A percentile compares a stretch with the other conserved stretches of the same genome.
These are phyloP conservation scores for Salmo trutta DNA, from an alignment of 2,797 vertebrate genomes.

Conservation along the genomic window DNA sequence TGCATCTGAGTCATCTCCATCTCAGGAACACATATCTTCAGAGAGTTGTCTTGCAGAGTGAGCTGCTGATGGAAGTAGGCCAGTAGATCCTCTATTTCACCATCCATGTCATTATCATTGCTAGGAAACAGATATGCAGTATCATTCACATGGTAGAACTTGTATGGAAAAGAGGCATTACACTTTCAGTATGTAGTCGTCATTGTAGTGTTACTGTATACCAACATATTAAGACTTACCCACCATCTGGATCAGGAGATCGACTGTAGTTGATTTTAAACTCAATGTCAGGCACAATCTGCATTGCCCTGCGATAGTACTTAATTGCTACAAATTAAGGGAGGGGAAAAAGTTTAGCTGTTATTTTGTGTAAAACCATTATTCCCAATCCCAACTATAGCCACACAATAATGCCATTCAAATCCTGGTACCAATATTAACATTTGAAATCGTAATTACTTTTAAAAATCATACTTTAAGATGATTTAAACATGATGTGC, in stretches of 20 bases:
- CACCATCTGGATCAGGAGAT: conserved; percentile 84
- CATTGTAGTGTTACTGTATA: neutral
- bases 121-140: conserved; percentile 56
- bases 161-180: neutral
- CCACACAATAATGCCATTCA: neutral
- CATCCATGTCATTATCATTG: conserved; percentile 78
- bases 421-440: too few relatives aligned
- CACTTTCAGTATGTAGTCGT: neutral
- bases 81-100: conserved; percentile 89
- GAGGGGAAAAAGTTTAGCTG: conserved; percentile 19
- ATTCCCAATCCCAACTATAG: neutral
- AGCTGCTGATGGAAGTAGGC: conserved; percentile 92
- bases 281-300: conserved; percentile 97
- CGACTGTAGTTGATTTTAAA: conserved; percentile 94
- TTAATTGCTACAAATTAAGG: conserved; percentile 90
- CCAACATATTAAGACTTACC: conserved; percentile 79
- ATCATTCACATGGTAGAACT: neutral
- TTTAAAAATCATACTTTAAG: too few relatives aligned
- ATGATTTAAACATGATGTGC: too few relatives aligned
- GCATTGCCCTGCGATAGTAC: conserved; percentile 98
- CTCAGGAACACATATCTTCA: conserved; percentile 91
- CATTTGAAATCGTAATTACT: too few relatives aligned
- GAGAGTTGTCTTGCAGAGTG: conserved; percentile 82
- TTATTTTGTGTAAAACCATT: conserved; percentile 1
- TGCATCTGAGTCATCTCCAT: conserved; percentile 85